Conservation (phyloP, 2,888 invertebrate genomes). For the Drosophila neotestacea region DNA sequence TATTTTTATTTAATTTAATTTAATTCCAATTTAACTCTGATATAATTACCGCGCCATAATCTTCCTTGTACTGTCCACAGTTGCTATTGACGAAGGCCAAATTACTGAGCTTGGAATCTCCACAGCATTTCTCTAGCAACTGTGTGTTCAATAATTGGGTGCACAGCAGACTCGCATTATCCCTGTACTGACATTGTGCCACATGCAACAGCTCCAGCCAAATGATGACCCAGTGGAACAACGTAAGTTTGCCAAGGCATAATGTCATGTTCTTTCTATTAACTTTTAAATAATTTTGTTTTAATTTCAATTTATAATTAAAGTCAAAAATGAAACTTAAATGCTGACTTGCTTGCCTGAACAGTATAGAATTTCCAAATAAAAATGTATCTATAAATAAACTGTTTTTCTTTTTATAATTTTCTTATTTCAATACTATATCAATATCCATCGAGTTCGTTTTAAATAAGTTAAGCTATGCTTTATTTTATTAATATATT, state of each 20-base stretch:
- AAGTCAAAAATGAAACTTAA: slow-evolving; percentile 2
- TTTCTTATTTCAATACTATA: too few species aligned
- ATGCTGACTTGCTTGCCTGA: not conserved
- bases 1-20: not conserved
- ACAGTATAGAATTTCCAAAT: not conserved
- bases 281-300: not conserved
- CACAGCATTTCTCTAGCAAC: slow-evolving; percentile 44
- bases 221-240: slow-evolving; percentile 1
- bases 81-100: slow-evolving; percentile 28
- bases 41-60: slow-evolving; percentile 32
- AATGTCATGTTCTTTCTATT: not conserved
- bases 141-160: slow-evolving; percentile 21
- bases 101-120: slow-evolving; percentile 26
- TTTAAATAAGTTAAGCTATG: too few species aligned
- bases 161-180: slow-evolving; percentile 27
- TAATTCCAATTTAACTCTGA: too few species aligned
- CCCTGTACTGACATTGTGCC: not conserved
- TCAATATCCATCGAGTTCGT: too few species aligned
- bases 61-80: slow-evolving; percentile 27
- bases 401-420: too few species aligned
- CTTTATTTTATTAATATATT: too few species aligned
- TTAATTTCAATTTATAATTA: not conserved
- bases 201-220: slow-evolving; percentile 11
- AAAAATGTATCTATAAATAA: not conserved
- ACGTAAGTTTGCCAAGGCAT: not conserved